Percentiles rank a stretch among this genome's conserved stretches.
Evolutionary conservation across 2,888 invertebrate species (phyloP).

Genomic region (Leptopterna dolabrata): DNA sequence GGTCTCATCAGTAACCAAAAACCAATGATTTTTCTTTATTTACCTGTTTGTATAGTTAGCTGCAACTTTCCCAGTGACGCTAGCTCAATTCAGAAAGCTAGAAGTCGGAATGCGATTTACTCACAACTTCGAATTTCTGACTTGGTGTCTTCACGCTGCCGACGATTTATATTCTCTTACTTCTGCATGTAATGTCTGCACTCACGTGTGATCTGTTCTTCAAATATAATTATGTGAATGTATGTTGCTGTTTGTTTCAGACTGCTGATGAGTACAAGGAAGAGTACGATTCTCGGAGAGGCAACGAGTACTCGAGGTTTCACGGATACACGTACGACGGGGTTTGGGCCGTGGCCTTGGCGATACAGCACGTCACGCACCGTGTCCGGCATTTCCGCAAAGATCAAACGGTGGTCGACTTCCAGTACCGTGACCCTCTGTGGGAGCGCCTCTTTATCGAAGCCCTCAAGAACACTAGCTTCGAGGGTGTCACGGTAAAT

Average conservation of each 20-base stretch:
- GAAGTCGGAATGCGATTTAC: too few species aligned
- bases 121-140: too few species aligned
- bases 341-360: conserved; percentile 96
- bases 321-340: conserved; percentile 99
- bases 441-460: conserved; percentile 90
- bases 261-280: conserved; percentile 88
- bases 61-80: too few species aligned
- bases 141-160: too few species aligned
- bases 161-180: too few species aligned
- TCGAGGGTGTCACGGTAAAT: conserved; percentile 88
- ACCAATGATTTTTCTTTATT: too few species aligned
- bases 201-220: too few species aligned
- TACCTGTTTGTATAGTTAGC: too few species aligned
- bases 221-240: too few species aligned
- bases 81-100: too few species aligned
- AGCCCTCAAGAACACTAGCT: conserved; percentile 90
- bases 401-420: conserved; percentile 84
- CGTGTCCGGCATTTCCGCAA: conserved; percentile 76
- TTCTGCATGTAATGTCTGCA: too few species aligned
- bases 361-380: conserved; percentile 90
- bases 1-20: too few species aligned
- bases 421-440: conserved; percentile 84
- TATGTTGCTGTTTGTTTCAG: conserved; percentile 73
- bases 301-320: conserved; percentile 89
- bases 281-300: conserved; percentile 85